Percentiles rank a stretch among this genome's conserved stretches.
Evolutionary conservation across 2,888 invertebrate genomes (phyloP).

Genomic region (Parnassius mnemosyne): DNA sequence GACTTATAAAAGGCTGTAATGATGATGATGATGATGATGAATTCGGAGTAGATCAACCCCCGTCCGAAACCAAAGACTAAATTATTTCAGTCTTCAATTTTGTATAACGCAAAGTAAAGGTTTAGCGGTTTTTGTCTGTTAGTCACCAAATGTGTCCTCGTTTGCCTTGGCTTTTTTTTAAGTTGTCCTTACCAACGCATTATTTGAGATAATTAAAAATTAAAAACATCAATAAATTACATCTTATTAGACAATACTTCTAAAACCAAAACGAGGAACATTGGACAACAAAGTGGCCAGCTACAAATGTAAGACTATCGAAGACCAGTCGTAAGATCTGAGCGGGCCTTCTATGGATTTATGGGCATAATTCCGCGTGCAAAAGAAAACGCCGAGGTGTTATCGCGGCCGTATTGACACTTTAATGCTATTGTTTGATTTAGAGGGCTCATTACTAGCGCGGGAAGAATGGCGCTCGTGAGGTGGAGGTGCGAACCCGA

Average conservation of each 20-base stretch:
- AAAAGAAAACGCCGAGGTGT: conserved; percentile 77
- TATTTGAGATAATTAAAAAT: not conserved
- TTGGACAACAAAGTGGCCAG: conserved; percentile 25
- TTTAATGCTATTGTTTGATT: conserved; percentile 81
- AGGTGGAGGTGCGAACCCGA: conserved; percentile 53
- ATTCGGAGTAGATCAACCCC: too few species aligned
- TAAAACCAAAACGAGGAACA: conserved; percentile 28
- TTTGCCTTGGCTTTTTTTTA: too few species aligned
- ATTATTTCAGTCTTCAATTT: too few species aligned
- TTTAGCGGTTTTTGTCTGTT: too few species aligned
- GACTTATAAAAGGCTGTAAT: too few species aligned
- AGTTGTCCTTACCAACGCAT: too few species aligned
- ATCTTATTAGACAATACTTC: conserved; percentile 13
- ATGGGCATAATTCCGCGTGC: conserved; percentile 71
- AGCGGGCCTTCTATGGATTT: conserved; percentile 62
- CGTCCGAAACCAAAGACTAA: too few species aligned
- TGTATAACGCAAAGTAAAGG: too few species aligned
- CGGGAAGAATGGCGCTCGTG: conserved; percentile 69
- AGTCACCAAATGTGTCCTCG: too few species aligned
- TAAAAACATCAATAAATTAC: conserved; percentile 2
- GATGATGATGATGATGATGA: too few species aligned
- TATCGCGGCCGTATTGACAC: conserved; percentile 77
- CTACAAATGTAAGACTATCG: conserved; percentile 35
- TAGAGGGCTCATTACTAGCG: conserved; percentile 74
- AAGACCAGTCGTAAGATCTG: conserved; percentile 48